Evolutionary conservation across 2,113 vertebrate species (phyloP).

Genomic region (Misgurnus anguillicaudatus): DNA sequence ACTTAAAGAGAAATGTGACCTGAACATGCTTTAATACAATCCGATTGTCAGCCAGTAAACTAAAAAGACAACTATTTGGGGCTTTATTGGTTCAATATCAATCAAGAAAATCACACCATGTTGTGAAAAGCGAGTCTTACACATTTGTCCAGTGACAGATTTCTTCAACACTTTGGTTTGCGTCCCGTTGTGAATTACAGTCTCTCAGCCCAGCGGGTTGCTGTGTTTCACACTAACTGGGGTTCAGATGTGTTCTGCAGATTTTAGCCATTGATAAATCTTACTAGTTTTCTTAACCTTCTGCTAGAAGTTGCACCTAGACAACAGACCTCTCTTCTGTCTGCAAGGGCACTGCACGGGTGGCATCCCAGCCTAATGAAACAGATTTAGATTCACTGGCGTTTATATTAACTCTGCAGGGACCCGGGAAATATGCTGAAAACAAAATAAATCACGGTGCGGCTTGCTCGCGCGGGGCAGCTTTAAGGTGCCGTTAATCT

Average conservation of each 20-base stretch:
- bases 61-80: neutral
- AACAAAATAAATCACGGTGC: conserved; percentile 62
- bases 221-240: conserved; percentile 1
- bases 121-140: neutral
- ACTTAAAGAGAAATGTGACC: neutral
- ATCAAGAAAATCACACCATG: neutral
- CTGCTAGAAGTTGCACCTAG: conserved; percentile 51
- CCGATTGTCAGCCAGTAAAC: neutral
- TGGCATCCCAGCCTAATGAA: conserved; percentile 58
- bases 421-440: conserved; percentile 47
- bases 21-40: too few species aligned
- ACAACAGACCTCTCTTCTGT: conserved; percentile 58
- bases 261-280: conserved; percentile 54
- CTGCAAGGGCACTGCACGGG: conserved; percentile 45
- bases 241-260: conserved; percentile 12
- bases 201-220: neutral
- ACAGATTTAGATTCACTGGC: conserved; percentile 55
- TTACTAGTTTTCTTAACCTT: conserved; percentile 48
- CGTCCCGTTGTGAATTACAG: conserved; percentile 26
- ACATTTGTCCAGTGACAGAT: neutral
- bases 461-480: conserved; percentile 45
- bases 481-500: conserved; percentile 66
- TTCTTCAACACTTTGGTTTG: neutral
- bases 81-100: neutral
- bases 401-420: conserved; percentile 55